Conservation (phyloP, 2,888 invertebrate genomes). For the Dinocampus coccinellae region DNA sequence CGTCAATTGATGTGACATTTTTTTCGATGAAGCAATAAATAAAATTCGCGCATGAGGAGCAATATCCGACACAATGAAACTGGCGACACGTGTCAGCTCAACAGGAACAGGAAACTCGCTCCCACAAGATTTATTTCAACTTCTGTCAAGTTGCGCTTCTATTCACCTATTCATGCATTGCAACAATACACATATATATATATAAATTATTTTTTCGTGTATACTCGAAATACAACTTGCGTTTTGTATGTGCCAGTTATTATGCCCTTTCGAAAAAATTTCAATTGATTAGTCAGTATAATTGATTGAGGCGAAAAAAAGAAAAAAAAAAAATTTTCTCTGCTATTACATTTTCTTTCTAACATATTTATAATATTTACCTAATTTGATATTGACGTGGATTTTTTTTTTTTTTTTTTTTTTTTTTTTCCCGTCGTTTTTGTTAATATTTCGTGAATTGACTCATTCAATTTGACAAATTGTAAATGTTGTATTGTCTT, state of each 20-base stretch:
- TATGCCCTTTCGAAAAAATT: not conserved
- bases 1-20: slow-evolving; percentile 34
- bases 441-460: too few species aligned
- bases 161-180: slow-evolving; percentile 32
- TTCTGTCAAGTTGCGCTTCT: slow-evolving; percentile 41
- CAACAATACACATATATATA: slow-evolving; percentile 1
- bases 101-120: slow-evolving; percentile 46
- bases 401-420: too few species aligned
- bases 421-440: too few species aligned
- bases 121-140: slow-evolving; percentile 51
- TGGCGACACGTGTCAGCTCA: slow-evolving; percentile 49
- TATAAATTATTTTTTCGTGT: too few species aligned
- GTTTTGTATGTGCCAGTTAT: not conserved
- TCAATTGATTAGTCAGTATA: too few species aligned
- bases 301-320: not conserved
- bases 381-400: not conserved
- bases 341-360: too few species aligned
- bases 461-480: not conserved
- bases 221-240: not conserved
- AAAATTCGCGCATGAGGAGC: slow-evolving; percentile 44
- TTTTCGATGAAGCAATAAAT: slow-evolving; percentile 43
- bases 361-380: too few species aligned
- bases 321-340: not conserved
- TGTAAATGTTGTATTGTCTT: not conserved
- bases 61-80: slow-evolving; percentile 44